Conservation (phyloP, 1,140 invertebrate species). For the Plectrocnemia conspersa region DNA sequence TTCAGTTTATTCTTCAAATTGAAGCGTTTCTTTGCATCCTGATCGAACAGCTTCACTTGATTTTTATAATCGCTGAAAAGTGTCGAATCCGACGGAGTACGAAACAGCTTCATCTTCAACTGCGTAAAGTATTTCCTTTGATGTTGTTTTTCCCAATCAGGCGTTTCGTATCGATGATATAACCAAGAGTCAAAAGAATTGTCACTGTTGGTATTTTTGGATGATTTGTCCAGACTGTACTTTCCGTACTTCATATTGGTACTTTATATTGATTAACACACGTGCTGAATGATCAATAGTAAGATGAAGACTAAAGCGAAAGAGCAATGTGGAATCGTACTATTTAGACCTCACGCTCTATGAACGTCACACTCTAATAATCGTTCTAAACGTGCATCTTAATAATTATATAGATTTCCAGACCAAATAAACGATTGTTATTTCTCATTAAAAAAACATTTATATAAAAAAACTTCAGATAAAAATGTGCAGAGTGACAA, state of each 20-base stretch:
- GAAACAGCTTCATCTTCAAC: slow-evolving; percentile 40
- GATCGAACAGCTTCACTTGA: slow-evolving; percentile 49
- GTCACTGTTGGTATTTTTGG: slow-evolving; percentile 44
- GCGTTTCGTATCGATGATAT: slow-evolving; percentile 46
- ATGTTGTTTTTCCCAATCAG: slow-evolving; percentile 25
- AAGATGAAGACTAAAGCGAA: too few relatives aligned
- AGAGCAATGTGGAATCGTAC: slow-evolving; percentile 40
- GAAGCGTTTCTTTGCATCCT: slow-evolving; percentile 26
- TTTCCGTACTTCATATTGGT: slow-evolving; percentile 56
- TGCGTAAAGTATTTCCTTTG: slow-evolving; percentile 7
- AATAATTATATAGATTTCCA: too few relatives aligned
- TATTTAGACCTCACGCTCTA: slow-evolving; percentile 19
- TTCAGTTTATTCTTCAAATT: slow-evolving; percentile 26
- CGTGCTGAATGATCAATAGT: too few relatives aligned
- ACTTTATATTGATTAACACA: too few relatives aligned
- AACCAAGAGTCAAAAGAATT: slow-evolving; percentile 51
- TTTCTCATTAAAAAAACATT: too few relatives aligned
- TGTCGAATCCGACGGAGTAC: slow-evolving; percentile 47
- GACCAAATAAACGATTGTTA: too few relatives aligned
- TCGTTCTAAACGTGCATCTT: too few relatives aligned
- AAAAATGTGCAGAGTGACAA: too few relatives aligned
- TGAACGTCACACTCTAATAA: slow-evolving; percentile 25
- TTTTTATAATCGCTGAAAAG: slow-evolving; percentile 52
- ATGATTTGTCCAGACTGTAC: slow-evolving; percentile 54
- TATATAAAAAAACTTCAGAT: too few relatives aligned